Base-by-base conservation (phyloP, 1,140 invertebrate genomes). In the Ladona fulva region DNA sequence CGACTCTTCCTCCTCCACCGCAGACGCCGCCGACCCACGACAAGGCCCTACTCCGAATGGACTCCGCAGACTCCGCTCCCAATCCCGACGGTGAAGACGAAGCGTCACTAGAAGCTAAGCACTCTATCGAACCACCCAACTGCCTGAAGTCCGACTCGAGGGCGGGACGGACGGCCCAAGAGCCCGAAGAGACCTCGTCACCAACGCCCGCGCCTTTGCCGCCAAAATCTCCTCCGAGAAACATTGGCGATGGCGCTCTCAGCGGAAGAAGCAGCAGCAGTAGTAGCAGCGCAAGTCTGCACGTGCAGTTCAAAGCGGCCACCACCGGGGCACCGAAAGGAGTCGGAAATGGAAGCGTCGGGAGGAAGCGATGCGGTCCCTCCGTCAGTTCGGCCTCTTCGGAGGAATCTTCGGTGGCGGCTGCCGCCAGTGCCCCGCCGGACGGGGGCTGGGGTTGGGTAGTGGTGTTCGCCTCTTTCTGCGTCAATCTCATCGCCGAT, bases 401-500 rank as follows among this genome's bases (percentile, higher is more conserved):
- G 1, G 89, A 86, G 44, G 74, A 74, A 8, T 86, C 90, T 77
- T 83, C 85, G 52, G 87, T 90, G 0, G 91, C 92, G 82, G 88
- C 89, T 0, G 89, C 66, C 89, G 92, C 0, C 92, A 92, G 0
- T 92, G 93, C 82, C 92, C 92, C 24, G 92, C 92, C 0, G 93
- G 91, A 91, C 92, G 92, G 24, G 93, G 92, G 92, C 90, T 96
- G 78, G 88, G 96, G 82, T 87, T 97, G 77, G 93, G 91, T 84
- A 87, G 94, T 84, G 16, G 87, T 90, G 0, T 80, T 84, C 22
- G 87, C 88, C 0, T 92, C 95, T 0, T 96, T 97, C 81, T 89
- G 96, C 85, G 92, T 95, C 76, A 97, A 97, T 83, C 87, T 97
- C 25, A 97, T 97, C 80, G 94, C 95, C 19, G 94, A 97, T 83